Evolutionary conservation across 2,113 vertebrate genomes (phyloP).

Genomic region (Capreolus pygargus): DNA sequence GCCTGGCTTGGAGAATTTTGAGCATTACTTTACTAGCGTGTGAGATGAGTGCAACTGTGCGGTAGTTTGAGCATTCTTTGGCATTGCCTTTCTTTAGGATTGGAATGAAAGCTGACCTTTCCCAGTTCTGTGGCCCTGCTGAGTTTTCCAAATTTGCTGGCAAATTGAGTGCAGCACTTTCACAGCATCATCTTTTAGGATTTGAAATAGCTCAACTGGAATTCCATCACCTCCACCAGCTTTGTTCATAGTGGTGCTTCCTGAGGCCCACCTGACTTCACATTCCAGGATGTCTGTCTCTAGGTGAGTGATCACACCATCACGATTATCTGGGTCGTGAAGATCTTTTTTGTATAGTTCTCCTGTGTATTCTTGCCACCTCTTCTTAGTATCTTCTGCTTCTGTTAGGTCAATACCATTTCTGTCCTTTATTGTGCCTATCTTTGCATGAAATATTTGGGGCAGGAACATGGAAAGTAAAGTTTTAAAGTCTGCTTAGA

Average conservation of each 20-base stretch:
- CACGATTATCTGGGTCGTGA: neutral
- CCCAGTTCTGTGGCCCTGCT: neutral
- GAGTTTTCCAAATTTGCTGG: neutral
- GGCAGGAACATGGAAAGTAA: neutral
- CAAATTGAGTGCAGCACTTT: neutral
- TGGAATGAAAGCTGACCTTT: neutral
- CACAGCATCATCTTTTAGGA: neutral
- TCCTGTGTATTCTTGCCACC: neutral
- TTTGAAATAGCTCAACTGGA: neutral
- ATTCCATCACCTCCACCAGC: neutral
- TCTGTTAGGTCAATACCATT: neutral
- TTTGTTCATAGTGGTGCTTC: neutral
- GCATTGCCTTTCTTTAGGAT: neutral
- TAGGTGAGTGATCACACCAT: neutral
- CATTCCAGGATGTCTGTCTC: neutral
- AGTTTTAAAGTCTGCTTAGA: neutral
- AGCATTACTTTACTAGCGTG: neutral
- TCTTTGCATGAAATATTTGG: neutral
- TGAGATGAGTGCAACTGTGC: neutral
- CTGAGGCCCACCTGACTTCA: neutral
- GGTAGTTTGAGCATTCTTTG: neutral
- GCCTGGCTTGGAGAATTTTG: neutral
- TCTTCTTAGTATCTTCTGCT: neutral
- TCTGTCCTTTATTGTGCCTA: neutral
- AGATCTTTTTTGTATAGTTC: neutral